These are phyloP conservation scores for Dicentrarchus labrax DNA, from an alignment of 2,113 vertebrate genomes.

Conservation along the genomic window DNA sequence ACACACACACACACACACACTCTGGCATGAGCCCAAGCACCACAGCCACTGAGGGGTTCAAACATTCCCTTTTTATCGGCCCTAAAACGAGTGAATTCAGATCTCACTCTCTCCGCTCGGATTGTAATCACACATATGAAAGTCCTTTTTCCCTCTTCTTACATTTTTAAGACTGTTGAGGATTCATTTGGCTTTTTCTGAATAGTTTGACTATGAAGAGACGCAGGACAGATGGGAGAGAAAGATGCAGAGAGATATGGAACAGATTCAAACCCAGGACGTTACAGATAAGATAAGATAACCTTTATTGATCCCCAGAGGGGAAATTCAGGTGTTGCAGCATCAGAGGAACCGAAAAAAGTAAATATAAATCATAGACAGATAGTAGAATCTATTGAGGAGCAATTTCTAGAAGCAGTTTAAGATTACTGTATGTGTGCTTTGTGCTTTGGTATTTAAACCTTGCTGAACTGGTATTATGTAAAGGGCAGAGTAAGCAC, in stretches of 20 bases:
- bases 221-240: constrained; percentile 10
- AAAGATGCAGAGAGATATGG: too few species aligned
- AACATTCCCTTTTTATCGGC: constrained; percentile 64
- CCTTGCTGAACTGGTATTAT: too few species aligned
- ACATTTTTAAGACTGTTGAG: not conserved
- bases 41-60: constrained; percentile 53
- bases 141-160: not conserved
- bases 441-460: too few species aligned
- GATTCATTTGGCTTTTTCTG: not conserved
- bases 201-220: not conserved
- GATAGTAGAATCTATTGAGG: too few species aligned
- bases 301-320: not conserved
- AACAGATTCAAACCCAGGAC: constrained; percentile 9
- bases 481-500: too few species aligned
- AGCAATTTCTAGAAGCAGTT: too few species aligned
- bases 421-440: too few species aligned
- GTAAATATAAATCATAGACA: not conserved
- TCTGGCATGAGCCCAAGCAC: constrained; percentile 62
- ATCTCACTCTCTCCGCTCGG: constrained; percentile 17
- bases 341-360: not conserved
- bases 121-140: constrained; percentile 37
- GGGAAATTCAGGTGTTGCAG: not conserved
- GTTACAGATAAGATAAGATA: not conserved
- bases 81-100: constrained; percentile 15
- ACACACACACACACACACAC: constrained; percentile 13